Evolutionary conservation across 2,888 invertebrate genomes (phyloP), one percentile per base, ranked within the genome.

Genomic region (Drosophila setosimentum): DNA sequence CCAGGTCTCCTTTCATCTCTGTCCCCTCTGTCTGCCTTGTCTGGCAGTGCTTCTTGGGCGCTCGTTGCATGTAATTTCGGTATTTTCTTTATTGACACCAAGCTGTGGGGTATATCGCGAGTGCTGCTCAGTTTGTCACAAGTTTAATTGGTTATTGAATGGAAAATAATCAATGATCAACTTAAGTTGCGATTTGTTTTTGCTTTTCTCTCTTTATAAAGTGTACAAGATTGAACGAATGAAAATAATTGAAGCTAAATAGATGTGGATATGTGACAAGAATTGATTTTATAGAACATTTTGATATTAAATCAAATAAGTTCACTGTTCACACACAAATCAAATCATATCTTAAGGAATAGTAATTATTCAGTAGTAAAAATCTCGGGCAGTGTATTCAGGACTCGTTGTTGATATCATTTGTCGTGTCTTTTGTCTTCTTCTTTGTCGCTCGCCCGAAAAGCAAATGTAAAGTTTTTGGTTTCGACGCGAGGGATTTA

Each of bases 401-500:
- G 1, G 2, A 32, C 40, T 64, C 70, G 50, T 13, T 45, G 2
- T 21, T 29, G 2, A 10, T 37, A 0, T 1, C 0, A 5, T 13
- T 50, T 21, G 2, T 2, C 7, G 10, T 24, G 42, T 62, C 62
- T 42, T 58, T 80, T 80, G 72, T 68, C 57, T 24, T 51, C 37
- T 76, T 68, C 68, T 72, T 80, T 80, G 73, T 76, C 77, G 78
- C 63, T 62, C 60, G 62, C 37, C 59, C 80, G 62, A 72, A 76
- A 72, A 80, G 81, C 76, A 81, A 83, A 83, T 83, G 81, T 80
- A 83, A 82, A 77, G 77, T 80, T 82, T 80, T 83, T 74, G 83
- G 74, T 80, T 80, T 80, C 80, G 83, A 83, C 81, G 80, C 80
- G 80, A 83, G 77, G 83, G 80, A 78, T 80, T 83, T 82, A 77